These are phyloP conservation scores for Caenorhabditis sp. DNA, from an alignment of 2,888 invertebrate genomes.

Conservation along the genomic window DNA sequence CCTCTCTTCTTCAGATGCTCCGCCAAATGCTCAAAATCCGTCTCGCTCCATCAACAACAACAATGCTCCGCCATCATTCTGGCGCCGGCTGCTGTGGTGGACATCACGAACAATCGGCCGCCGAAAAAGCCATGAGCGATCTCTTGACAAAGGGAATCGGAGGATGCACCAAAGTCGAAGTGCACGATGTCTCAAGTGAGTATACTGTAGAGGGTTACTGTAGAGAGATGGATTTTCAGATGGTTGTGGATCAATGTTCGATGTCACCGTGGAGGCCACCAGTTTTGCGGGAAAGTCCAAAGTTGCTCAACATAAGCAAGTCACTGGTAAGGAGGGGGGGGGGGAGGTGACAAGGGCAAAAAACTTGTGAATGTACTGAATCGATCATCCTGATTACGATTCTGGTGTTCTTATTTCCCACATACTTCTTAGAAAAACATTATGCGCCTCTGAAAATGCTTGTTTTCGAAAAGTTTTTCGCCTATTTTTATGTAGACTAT, in stretches of 20 bases:
- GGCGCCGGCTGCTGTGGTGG: constrained; percentile 13
- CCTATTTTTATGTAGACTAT: too few relatives aligned
- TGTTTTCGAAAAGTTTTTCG: too few relatives aligned
- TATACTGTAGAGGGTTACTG: too few relatives aligned
- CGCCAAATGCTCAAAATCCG: constrained; percentile 1
- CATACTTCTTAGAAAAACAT: too few relatives aligned
- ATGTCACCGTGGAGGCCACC: constrained; percentile 72
- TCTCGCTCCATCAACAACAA: too few relatives aligned
- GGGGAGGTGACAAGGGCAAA: too few relatives aligned
- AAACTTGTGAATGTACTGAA: too few relatives aligned
- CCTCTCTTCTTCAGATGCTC: neutral
- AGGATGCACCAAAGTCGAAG: constrained; percentile 67
- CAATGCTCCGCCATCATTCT: constrained; percentile 5
- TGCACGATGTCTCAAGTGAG: constrained; percentile 72
- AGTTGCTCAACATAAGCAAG: constrained; percentile 67
- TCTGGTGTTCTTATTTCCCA: too few relatives aligned
- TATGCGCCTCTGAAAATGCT: too few relatives aligned
- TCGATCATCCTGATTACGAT: too few relatives aligned
- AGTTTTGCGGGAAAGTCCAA: constrained; percentile 72
- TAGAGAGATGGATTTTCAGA: too few relatives aligned
- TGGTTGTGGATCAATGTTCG: constrained; percentile 74
- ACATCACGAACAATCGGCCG: constrained; percentile 51
- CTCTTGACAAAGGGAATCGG: constrained; percentile 70
- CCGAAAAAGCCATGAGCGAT: constrained; percentile 67
- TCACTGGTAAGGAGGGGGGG: constrained; percentile 51